Conservation (phyloP, 2,113 vertebrate species). For the Bubalus kerabau region DNA sequence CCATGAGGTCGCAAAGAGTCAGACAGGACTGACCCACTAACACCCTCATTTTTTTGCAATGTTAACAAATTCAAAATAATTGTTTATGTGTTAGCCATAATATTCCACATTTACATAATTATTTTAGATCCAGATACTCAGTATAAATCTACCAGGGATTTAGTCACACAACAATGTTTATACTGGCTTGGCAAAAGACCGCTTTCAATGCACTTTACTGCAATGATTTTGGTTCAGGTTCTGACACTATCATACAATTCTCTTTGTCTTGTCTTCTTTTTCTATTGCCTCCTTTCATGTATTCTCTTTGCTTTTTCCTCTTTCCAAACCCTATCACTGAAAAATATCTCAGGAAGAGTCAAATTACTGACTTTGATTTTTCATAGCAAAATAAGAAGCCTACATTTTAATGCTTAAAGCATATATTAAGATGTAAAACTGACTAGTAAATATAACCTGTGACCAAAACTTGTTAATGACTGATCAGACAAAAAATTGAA, state of each 20-base stretch:
- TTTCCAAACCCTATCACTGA: neutral
- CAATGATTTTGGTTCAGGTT: neutral
- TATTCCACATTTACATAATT: neutral
- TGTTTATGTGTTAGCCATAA: neutral
- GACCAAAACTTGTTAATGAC: neutral
- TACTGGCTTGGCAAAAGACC: neutral
- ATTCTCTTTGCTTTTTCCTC: neutral
- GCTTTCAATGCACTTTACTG: neutral
- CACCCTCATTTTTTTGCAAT: neutral
- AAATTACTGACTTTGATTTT: neutral
- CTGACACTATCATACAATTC: neutral
- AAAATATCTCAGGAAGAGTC: neutral
- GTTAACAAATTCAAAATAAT: neutral
- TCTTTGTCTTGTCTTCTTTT: neutral
- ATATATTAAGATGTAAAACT: neutral
- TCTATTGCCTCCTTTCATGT: neutral
- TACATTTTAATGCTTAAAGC: neutral
- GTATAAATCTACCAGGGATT: neutral
- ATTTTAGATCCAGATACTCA: neutral
- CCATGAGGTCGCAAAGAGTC: neutral
- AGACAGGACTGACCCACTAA: neutral
- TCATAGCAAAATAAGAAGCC: neutral
- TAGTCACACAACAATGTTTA: neutral
- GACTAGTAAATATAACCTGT: neutral
- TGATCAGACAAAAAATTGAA: neutral